These are phyloP conservation scores for Notothenia coriiceps DNA, from an alignment of 2,113 vertebrate species.

Conservation along the genomic window DNA sequence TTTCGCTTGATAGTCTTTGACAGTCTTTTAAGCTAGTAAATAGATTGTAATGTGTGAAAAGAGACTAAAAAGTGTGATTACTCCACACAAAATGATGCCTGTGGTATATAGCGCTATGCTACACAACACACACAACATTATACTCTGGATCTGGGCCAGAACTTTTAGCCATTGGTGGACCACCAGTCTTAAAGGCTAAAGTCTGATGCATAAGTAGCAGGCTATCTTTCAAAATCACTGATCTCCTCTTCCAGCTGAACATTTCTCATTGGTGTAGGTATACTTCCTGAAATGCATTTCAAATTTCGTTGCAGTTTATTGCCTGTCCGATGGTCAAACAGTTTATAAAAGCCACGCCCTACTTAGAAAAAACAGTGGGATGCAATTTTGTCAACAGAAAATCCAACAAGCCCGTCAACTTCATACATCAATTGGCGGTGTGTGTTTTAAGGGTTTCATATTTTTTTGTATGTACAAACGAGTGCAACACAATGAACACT, in stretches of 20 bases:
- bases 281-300: too few relatives aligned
- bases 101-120: neutral
- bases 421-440: neutral
- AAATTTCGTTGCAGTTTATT: neutral
- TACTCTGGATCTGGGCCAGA: constrained; percentile 25
- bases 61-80: constrained; percentile 13
- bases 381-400: too few relatives aligned
- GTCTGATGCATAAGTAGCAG: neutral
- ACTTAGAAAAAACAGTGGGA: too few relatives aligned
- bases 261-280: neutral
- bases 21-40: constrained; percentile 5
- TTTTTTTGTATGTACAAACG: neutral
- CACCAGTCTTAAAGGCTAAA: neutral
- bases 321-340: neutral
- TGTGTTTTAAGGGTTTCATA: neutral
- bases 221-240: neutral
- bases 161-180: constrained; percentile 24
- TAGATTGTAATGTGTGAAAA: constrained; percentile 9
- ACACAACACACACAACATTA: neutral
- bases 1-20: constrained; percentile 26
- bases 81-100: constrained; percentile 1
- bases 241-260: neutral
- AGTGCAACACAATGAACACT: neutral
- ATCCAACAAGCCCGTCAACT: too few relatives aligned
- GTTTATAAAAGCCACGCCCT: neutral